Base-by-base conservation (phyloP, 2,888 invertebrate genomes). In the Synergus itoensis region DNA sequence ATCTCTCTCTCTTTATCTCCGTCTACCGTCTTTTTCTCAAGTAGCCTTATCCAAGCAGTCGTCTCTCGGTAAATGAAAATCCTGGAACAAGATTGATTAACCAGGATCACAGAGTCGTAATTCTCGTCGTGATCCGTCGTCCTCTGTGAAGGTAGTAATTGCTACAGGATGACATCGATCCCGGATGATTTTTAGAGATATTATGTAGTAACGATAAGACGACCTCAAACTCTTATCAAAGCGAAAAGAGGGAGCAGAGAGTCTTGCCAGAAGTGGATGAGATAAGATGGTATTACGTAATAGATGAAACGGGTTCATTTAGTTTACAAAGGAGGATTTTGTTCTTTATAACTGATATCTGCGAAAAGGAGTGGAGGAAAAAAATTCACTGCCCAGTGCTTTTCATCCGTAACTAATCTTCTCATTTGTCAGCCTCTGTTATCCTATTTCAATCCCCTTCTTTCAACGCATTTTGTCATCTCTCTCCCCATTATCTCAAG, bases 371-470 rank as follows among this genome's bases (percentile, higher is more conserved):
- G 77, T 65, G 80, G 62, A 65, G 77, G 77, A 79, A 60, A 78
- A 77, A 87, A 84, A 84, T 81, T 80, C 80, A 76, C 64, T 62
- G 83, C 79, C 81, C 81, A 81, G 82, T 82, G 83, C 79, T 80
- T 82, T 81, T 79, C 80, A 78, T 83, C 81, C 81, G 86, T 86
- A 86, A 88, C 87, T 87, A 88, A 89, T 88, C 85, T 85, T 86
- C 86, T 88, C 86, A 86, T 88, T 88, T 88, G 88, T 88, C 87
- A 87, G 86, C 79, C 81, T 80, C 83, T 83, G 82, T 86, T 87
- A 87, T 86, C 83, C 85, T 79, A 65, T 80, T 67, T 75, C 80
- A 79, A 81, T 82, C 81, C 82, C 65, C 78, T 83, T 82, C 81
- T 83, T 84, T 73, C 73, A 73, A 73, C 36, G 36, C 53, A 73